Conservation (phyloP, 2,797 vertebrate species). For the Salmo trutta region DNA sequence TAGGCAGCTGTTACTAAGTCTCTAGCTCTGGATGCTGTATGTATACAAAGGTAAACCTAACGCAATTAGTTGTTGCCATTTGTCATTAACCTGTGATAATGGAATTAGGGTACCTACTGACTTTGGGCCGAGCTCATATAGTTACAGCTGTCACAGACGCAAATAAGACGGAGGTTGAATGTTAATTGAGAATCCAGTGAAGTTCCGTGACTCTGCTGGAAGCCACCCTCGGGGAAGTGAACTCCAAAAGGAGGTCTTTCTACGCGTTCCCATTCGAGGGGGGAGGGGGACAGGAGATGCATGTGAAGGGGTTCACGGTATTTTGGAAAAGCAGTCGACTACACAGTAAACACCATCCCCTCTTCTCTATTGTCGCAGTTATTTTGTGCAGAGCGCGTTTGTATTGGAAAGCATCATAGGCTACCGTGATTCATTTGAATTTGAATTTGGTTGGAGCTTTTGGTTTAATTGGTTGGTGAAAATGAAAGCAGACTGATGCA, state of each 20-base stretch:
- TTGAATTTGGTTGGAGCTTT: conserved; percentile 41
- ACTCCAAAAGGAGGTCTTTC: conserved; percentile 56
- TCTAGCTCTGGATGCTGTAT: too few species aligned
- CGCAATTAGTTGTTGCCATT: conserved; percentile 36
- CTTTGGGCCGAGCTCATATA: neutral
- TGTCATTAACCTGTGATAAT: conserved; percentile 65
- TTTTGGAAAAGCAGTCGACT: conserved; percentile 26
- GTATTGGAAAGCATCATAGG: conserved; percentile 22
- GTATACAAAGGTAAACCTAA: conserved; percentile 29
- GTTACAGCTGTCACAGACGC: conserved; percentile 11
- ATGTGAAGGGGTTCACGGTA: conserved; percentile 7
- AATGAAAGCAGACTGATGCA: conserved; percentile 53
- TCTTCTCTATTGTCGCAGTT: conserved; percentile 4
- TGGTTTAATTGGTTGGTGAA: conserved; percentile 41
- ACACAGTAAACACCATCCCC: conserved; percentile 15
- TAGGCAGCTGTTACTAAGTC: too few species aligned
- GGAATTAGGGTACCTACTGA: conserved; percentile 50
- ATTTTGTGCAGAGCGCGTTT: conserved; percentile 2
- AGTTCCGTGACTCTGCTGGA: conserved; percentile 70
- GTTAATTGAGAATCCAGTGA: conserved; percentile 75
- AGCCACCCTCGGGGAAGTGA: conserved; percentile 71
- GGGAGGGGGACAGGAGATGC: conserved; percentile 40
- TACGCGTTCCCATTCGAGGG: conserved; percentile 47
- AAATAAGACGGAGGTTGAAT: conserved; percentile 65
- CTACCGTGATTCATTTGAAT: neutral